Base-by-base conservation (phyloP, 2,797 vertebrate genomes). In the Oophaga sylvatica region DNA sequence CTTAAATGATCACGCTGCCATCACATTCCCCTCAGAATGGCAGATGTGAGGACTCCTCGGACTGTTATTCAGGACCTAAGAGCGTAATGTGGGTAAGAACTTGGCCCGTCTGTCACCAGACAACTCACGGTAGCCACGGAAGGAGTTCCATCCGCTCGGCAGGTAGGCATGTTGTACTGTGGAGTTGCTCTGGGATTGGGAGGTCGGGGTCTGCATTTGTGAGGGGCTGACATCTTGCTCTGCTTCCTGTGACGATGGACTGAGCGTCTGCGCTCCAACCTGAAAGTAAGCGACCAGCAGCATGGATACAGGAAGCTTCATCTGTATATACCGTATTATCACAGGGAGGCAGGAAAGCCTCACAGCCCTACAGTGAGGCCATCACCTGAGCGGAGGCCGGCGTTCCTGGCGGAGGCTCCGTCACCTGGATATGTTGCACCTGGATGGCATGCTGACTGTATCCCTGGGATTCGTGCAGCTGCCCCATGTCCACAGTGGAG, bases 401-500 rank as follows among this genome's bases (percentile, higher is more conserved):
- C 35, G 94, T 86, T 0, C 95, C 73, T 67, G 95, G 86, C 0
- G 96, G 83, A 10, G 97, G 94, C 91, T 99, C 98, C 0, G 96
- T 90, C 80, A 99, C 97, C 93, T 99, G 98, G 94, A 99, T 98
- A 91, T 99, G 98, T 91, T 99, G 98, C 80, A 99, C 97, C 93
- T 99, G 98, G 93, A 99, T 98, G 84, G 98, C 96, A 26, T 99
- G 98, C 92, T 99, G 98, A 35, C 97, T 96, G 91, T 97, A 99
- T 5, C 96, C 95, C 80, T 99, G 97, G 57, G 97, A 95, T 85
- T 99, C 98, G 0, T 99, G 98, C 70, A 99, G 95, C 94, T 99
- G 98, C 86, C 96, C 97, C 81, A 99, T 97, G 0, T 99, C 98
- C 85, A 99, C 97, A 0, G 97, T 97, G 56, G 97, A 97, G 91